Base-by-base conservation (phyloP, 2,888 invertebrate genomes). In the Pelosia muscerda region DNA sequence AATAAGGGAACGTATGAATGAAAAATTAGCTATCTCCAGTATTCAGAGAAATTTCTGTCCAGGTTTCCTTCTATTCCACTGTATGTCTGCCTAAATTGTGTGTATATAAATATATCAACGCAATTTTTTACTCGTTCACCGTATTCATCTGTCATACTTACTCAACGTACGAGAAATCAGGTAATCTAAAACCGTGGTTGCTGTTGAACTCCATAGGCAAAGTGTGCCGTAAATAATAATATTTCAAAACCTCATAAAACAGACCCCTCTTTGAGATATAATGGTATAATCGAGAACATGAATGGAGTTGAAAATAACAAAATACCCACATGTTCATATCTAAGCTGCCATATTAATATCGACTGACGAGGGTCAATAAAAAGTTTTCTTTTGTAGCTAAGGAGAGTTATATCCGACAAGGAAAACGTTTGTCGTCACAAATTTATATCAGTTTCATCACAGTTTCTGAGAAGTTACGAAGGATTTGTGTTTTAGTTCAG, bases 331-430 rank as follows among this genome's bases (percentile, higher is more conserved):
- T 26, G 49, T 22, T 28, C 26, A 13, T 26, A 42, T 61, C 10
- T 13, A 49, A 28, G n/a, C 61, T 10, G 42, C 61, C 11, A 61
- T 65, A 62, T 68, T 66, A 70, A 69, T 63, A 62, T 62, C 59
- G 61, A 69, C 61, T 34, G 59, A 69, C 58, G 56, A 55, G 66
- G 64, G 42, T 66, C 66, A 73, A 63, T 69, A 65, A 69, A 71
- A 71, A 65, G 42, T 69, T 72, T 67, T 73, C 73, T 66, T 66
- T 74, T 69, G 71, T 70, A 72, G 19, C 65, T 22, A 72, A 68
- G 63, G 70, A 71, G 68, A 71, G 69, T 65, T 70, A 69, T 76
- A 66, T 72, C 70, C 63, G 64, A 28, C 53, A 68, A 57, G 59
- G 64, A 71, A 75, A 78, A 73, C 60, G 42, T 58, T 68, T 49